Conservation (phyloP, 2,888 invertebrate genomes). For the Quadroppia sp. region DNA sequence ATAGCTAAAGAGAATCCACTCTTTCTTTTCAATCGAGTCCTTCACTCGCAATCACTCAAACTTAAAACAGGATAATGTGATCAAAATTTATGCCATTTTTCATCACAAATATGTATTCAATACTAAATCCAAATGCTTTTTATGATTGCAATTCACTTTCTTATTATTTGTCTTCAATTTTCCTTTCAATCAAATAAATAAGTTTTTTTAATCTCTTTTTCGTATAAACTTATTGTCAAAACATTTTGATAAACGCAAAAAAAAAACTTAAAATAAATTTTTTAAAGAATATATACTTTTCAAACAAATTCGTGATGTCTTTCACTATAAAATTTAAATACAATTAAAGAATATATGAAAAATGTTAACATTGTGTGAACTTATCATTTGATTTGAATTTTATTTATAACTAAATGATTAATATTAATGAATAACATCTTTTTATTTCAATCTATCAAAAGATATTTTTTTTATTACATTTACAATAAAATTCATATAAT, state of each 20-base stretch:
- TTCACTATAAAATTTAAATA: too few relatives aligned
- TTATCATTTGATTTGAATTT: neutral
- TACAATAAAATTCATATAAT: too few relatives aligned
- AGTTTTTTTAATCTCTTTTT: too few relatives aligned
- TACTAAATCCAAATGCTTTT: neutral
- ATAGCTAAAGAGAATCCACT: slow-evolving; percentile 7
- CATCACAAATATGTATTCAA: neutral
- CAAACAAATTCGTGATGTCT: too few relatives aligned
- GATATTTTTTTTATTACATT: neutral
- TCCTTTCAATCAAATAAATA: too few relatives aligned
- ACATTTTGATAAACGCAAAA: too few relatives aligned
- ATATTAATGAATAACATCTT: neutral
- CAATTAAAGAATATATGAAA: too few relatives aligned
- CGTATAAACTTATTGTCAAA: too few relatives aligned
- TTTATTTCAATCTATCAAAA: neutral
- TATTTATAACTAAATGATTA: neutral
- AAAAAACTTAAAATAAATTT: too few relatives aligned
- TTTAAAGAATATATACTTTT: too few relatives aligned
- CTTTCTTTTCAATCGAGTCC: neutral
- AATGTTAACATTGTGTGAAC: too few relatives aligned
- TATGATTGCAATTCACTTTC: neutral
- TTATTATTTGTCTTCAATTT: too few relatives aligned
- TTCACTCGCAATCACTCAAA: slow-evolving; percentile 30
- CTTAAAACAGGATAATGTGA: slow-evolving; percentile 37
- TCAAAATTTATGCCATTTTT: slow-evolving; percentile 24